These are phyloP conservation scores for Hartigia nigra DNA, from an alignment of 2,888 invertebrate genomes.

Conservation along the genomic window DNA sequence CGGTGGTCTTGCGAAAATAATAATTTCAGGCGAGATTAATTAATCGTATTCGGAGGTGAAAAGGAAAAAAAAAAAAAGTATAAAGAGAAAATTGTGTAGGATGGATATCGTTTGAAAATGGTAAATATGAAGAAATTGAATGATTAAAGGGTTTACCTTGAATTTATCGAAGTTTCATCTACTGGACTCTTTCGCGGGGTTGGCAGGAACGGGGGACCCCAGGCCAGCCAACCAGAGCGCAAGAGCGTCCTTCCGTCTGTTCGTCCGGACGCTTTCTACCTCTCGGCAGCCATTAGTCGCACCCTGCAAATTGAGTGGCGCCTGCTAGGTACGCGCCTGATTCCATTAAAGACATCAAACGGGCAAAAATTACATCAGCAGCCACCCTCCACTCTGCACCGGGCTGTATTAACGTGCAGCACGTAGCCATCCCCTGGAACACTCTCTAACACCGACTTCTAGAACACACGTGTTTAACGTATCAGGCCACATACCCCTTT, in stretches of 20 bases:
- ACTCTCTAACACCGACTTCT: not conserved
- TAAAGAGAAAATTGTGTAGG: not conserved
- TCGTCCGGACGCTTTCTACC: slow-evolving; percentile 35
- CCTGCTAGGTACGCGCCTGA: slow-evolving; percentile 64
- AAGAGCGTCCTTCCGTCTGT: slow-evolving; percentile 33
- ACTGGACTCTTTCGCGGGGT: not conserved
- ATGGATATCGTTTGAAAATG: not conserved
- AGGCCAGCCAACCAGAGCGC: not conserved
- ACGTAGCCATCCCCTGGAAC: slow-evolving; percentile 14
- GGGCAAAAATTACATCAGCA: slow-evolving; percentile 64
- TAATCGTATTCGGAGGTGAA: not conserved
- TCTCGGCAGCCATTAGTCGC: slow-evolving; percentile 63
- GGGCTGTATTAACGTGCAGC: slow-evolving; percentile 3
- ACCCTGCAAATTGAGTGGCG: slow-evolving; percentile 64
- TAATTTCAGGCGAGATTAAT: not conserved
- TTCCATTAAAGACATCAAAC: slow-evolving; percentile 65
- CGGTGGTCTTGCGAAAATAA: not conserved
- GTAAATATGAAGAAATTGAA: not conserved
- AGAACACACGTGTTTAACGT: slow-evolving; percentile 16
- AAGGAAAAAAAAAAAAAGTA: not conserved
- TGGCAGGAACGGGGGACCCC: not conserved
- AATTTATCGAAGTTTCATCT: not conserved
- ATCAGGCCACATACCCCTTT: not conserved
- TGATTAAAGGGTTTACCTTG: not conserved
- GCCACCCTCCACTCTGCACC: slow-evolving; percentile 51